Percentiles rank a stretch among this genome's conserved stretches.
Evolutionary conservation across 2,113 vertebrate genomes (phyloP).

Genomic region (Lophochroa leadbeateri): DNA sequence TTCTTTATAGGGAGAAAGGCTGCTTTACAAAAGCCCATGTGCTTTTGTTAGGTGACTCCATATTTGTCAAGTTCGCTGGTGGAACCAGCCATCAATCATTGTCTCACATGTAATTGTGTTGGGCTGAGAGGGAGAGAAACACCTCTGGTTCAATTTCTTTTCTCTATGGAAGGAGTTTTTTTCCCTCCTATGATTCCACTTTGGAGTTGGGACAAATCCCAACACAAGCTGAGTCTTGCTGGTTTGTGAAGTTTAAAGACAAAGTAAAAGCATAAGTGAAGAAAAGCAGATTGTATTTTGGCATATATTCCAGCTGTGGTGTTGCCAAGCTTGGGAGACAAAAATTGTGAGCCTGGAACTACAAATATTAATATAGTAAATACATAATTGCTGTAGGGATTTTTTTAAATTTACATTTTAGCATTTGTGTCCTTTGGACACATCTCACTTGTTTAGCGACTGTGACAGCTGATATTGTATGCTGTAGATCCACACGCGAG

Average conservation of each 20-base stretch:
- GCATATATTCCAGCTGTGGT: not conserved
- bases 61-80: not conserved
- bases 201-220: not conserved
- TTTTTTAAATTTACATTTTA: not conserved
- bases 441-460: rapidly evolving
- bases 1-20: not conserved
- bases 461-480: rapidly evolving
- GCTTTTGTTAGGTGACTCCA: not conserved
- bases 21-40: rapidly evolving
- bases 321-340: not conserved
- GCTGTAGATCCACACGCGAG: not conserved
- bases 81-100: not conserved
- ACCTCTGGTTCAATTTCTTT: not conserved
- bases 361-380: not conserved
- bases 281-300: not conserved
- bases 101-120: not conserved
- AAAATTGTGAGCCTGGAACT: not conserved
- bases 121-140: not conserved
- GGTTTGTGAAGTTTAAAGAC: not conserved
- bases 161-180: not conserved
- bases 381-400: not conserved
- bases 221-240: rapidly evolving
- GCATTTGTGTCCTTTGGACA: not conserved
- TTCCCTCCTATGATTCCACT: not conserved
- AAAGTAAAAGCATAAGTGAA: not conserved